These are phyloP conservation scores for Tauraco erythrolophus DNA, from an alignment of 2,113 vertebrate genomes.

Conservation along the genomic window DNA sequence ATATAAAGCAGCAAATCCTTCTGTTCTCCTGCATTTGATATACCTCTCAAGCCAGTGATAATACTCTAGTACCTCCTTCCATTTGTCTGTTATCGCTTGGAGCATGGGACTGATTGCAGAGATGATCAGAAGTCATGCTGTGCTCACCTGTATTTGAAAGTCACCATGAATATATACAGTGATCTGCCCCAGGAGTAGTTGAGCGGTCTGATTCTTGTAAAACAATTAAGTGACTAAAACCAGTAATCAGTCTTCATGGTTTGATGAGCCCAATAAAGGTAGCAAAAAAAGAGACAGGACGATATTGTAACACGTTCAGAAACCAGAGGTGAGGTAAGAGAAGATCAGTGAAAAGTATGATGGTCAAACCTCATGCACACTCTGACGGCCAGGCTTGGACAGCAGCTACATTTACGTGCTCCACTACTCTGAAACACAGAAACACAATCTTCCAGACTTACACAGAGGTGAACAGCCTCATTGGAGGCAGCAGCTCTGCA, in stretches of 20 bases:
- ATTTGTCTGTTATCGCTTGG: background rate
- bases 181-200: background rate
- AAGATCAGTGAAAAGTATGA: background rate
- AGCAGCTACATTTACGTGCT: background rate
- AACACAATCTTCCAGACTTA: background rate
- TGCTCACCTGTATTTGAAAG: conserved; percentile 8
- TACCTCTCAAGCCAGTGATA: background rate
- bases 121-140: background rate
- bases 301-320: background rate
- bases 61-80: background rate
- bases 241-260: conserved; percentile 11
- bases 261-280: background rate
- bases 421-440: background rate
- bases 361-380: background rate
- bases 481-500: background rate
- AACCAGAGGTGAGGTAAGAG: background rate
- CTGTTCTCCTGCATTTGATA: background rate
- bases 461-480: background rate
- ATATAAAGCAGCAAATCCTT: background rate
- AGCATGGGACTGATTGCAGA: background rate
- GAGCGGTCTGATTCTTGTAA: background rate
- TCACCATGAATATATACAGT: background rate
- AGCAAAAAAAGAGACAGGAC: background rate
- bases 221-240: conserved; percentile 30
- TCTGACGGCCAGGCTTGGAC: background rate